A percentile compares a stretch with the other conserved stretches of the same genome.
phyloP scores from a whole-genome alignment of 23 tunicate genomes.

The Clavelina lepadiformis region DNA sequence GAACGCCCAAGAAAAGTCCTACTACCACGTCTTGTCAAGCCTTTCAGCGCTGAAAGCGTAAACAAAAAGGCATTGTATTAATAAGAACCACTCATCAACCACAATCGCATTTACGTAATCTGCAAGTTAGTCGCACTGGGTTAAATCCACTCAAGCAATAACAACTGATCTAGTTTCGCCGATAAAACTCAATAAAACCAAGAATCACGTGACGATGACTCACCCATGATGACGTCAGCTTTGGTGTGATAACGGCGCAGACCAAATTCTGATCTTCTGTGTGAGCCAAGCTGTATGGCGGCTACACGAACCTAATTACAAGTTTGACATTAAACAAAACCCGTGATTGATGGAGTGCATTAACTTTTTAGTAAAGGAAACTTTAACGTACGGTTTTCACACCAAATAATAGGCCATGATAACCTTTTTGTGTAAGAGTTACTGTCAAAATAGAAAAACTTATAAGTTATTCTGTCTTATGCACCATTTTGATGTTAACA shows the following conservation, averaged over 20 bases:
- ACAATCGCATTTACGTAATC: too few relatives aligned
- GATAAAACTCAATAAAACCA: too few relatives aligned
- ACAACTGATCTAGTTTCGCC: too few relatives aligned
- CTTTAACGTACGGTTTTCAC: neutral
- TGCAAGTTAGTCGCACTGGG: too few relatives aligned
- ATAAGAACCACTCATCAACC: too few relatives aligned
- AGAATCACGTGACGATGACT: neutral
- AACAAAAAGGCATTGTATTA: neutral
- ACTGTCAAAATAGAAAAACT: neutral
- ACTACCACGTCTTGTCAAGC: conserved; percentile 18
- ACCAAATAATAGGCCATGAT: too few relatives aligned
- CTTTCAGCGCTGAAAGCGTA: conserved; percentile 14
- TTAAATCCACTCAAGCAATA: too few relatives aligned
- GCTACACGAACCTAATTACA: conserved; percentile 42
- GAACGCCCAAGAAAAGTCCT: conserved; percentile 31
- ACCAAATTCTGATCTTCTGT: conserved; percentile 38
- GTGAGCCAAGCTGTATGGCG: conserved; percentile 31
- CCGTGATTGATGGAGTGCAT: neutral
- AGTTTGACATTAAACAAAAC: neutral
- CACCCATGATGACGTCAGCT: conserved; percentile 30
- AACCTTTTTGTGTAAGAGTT: too few relatives aligned
- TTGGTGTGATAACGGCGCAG: conserved; percentile 29
- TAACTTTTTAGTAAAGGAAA: neutral
- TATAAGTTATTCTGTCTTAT: neutral
- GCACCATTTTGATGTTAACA: neutral